Base-by-base conservation (phyloP, 2,113 vertebrate genomes). In the Chauna torquata region DNA sequence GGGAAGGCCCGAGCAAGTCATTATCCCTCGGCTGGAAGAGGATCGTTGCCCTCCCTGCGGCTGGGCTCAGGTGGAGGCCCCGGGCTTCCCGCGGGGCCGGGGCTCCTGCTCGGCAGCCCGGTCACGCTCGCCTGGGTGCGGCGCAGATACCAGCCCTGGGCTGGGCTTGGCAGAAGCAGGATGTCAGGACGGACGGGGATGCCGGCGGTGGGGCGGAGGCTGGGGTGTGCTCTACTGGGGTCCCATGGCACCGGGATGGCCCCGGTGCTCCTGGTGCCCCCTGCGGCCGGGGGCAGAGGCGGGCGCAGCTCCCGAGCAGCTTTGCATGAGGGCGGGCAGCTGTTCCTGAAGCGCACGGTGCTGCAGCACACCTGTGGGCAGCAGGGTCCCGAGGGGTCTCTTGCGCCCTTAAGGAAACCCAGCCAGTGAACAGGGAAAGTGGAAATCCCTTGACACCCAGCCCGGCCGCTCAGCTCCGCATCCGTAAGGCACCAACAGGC, bases 401-500 rank as follows among this genome's bases (percentile, higher is more conserved):
- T n/a, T 34, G 16, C 8, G 0, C 28, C 17, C 57, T 47, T 32
- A 45, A 11, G 38, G 40, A 28, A 27, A n/a, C 3, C 6, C 50
- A 10, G 45, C 23, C 27, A 64, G 36, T 1, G 32, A 38, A 3
- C 5, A 4, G 18, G 28, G 12, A 11, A 20, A n/a, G 45, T 7
- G 19, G 34, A 11, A 62, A 55, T 9, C 44, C 80, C 28, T 34
- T n/a, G 24, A 14, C 58, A 18, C 12, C 3, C 45, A 24, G 75
- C 59, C 32, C 19, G 8, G 79, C n/a, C 69, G 15, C 36, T 30
- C 70, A 28, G 49, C 28, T 23, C 36, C 50, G 22, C 8, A 20
- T 5, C 76, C 59, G 49, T 27, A 2, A 4, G 36, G 2, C 2
- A 18, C 0, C 66, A 16, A 17, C 34, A 9, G 66, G 36, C 16